Evolutionary conservation across 35 echinoderm and acorn worm species (phyloP), one percentile per base, ranked within the genome.

Genomic region (Eucidaris tribuloides): DNA sequence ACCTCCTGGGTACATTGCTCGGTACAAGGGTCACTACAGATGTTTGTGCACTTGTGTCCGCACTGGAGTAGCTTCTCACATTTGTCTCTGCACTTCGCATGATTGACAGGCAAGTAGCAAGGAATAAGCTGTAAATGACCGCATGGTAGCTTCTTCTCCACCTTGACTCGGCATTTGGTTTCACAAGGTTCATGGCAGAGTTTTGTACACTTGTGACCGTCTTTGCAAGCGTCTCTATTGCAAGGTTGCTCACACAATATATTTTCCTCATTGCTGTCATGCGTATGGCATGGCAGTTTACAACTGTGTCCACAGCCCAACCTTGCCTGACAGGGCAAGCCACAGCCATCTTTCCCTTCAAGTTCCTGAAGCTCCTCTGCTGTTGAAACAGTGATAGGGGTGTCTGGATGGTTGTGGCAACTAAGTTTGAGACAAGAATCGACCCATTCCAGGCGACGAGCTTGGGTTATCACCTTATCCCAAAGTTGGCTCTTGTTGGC

Each of bases 301-400:
- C 92, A 94, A 1, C 66, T 62, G 79, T 94, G 92, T 7, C 92
- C 92, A 74, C 92, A 94, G 3, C 81, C 82, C 42, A 94, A 66
- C 11, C 92, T 81, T 38, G 74, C 62, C 55, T 94, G 86, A 45
- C 92, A 94, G 4, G 63, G 59, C 6, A 35, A 11, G 20, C 34
- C 82, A 50, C 92, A 94, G 2, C 92, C 92, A 79, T 81, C 79
- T 32, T 74, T 74, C 54, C 85, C 63, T 20, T 61, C 71, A 5
- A 84, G 74, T 18, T 76, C 9, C 38, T 85, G 56, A 58, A 94
- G 86, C 25, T 85, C 92, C 38, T 85, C 58, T 19, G 45, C 65
- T 18, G 34, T n/a, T 30, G 45, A 68, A 28, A 86, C 82, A 55
- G 34, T 40, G 2, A 70, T 82, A 27, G 36, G 58, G 2, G 37